Conservation (phyloP, 2,888 invertebrate genomes). For the Drosophila flavopinicola region DNA sequence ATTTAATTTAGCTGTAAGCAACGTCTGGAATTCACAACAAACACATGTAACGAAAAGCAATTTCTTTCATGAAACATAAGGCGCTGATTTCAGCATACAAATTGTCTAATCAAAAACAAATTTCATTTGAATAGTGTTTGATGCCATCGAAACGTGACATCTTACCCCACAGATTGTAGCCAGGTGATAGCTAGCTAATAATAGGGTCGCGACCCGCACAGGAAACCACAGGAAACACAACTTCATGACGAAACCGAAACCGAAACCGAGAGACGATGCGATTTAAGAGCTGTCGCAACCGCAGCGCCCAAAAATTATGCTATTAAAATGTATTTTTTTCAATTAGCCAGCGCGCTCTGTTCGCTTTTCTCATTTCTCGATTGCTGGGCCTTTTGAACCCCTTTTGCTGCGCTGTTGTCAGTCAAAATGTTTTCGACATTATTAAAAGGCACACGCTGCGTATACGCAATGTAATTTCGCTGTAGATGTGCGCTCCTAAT, state of each 20-base stretch:
- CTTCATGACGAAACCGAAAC: slow-evolving; percentile 3
- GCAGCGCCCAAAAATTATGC: slow-evolving; percentile 60
- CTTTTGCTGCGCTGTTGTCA: slow-evolving; percentile 23
- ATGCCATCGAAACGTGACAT: slow-evolving; percentile 46
- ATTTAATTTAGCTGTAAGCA: slow-evolving; percentile 65
- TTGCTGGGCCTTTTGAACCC: slow-evolving; percentile 1
- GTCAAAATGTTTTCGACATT: slow-evolving; percentile 55
- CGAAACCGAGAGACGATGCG: background rate
- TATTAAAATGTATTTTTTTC: slow-evolving; percentile 68
- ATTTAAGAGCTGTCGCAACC: slow-evolving; percentile 31
- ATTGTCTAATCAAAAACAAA: slow-evolving; percentile 69
- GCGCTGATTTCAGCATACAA: slow-evolving; percentile 63
- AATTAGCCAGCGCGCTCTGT: slow-evolving; percentile 50
- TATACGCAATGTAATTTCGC: slow-evolving; percentile 52
- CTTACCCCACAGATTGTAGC: slow-evolving; percentile 30
- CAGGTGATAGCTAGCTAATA: slow-evolving; percentile 43
- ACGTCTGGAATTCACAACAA: slow-evolving; percentile 16
- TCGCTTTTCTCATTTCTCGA: background rate
- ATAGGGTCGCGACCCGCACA: slow-evolving; percentile 4
- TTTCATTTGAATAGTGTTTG: slow-evolving; percentile 71
- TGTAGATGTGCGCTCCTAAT: slow-evolving; percentile 55
- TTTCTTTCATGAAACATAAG: slow-evolving; percentile 62
- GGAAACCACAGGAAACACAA: slow-evolving; percentile 29
- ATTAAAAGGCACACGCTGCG: slow-evolving; percentile 55
- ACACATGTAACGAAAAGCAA: slow-evolving; percentile 40